Percentiles rank a stretch among this genome's conserved stretches.
phyloP scores from a whole-genome alignment of 2,888 invertebrate genomes.

The Spicauda simplicius region DNA sequence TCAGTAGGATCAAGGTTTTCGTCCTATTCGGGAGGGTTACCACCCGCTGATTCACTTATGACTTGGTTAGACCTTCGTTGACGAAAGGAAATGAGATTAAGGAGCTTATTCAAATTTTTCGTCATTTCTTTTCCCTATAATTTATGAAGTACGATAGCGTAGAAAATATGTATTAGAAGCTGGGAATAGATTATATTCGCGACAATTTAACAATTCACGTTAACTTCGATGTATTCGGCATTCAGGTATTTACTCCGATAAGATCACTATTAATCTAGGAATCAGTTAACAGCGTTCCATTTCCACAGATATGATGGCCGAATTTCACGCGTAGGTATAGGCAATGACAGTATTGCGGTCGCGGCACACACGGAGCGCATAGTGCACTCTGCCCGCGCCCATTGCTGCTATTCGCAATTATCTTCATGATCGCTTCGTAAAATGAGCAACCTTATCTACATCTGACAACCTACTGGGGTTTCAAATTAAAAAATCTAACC shows the following conservation, averaged over 20 bases:
- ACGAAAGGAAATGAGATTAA: not conserved
- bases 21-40: slow-evolving; percentile 10
- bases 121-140: not conserved
- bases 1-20: slow-evolving; percentile 9
- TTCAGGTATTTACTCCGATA: slow-evolving; percentile 31
- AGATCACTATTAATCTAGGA: slow-evolving; percentile 72
- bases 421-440: slow-evolving; percentile 36
- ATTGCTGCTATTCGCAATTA: slow-evolving; percentile 40
- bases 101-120: slow-evolving; percentile 13
- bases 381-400: slow-evolving; percentile 33
- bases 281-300: slow-evolving; percentile 59
- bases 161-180: not conserved
- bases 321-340: slow-evolving; percentile 22
- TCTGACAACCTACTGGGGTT: not conserved
- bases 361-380: slow-evolving; percentile 18
- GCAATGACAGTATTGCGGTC: slow-evolving; percentile 26
- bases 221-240: no score
- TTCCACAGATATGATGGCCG: slow-evolving; percentile 41
- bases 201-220: not conserved
- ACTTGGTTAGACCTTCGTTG: slow-evolving; percentile 27
- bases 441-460: slow-evolving; percentile 16
- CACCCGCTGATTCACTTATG: slow-evolving; percentile 30
- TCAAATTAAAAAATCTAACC: slow-evolving; percentile 10
- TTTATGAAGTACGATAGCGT: slow-evolving; percentile 32
- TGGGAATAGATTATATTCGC: not conserved